These are phyloP conservation scores for Neosilurus hyrtlii DNA, from an alignment of 2,797 vertebrate genomes.

Conservation along the genomic window DNA sequence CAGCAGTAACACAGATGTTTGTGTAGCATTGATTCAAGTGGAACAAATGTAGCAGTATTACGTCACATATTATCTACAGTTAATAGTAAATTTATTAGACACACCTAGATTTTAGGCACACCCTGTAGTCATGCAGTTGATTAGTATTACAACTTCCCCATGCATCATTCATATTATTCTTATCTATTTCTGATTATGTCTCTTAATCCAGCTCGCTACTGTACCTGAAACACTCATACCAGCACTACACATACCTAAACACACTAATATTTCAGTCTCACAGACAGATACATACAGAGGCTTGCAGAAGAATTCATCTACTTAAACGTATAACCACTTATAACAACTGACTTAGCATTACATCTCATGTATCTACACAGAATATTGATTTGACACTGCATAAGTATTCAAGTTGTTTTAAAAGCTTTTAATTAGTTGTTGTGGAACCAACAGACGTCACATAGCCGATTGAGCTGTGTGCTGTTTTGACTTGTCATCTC, in stretches of 20 bases:
- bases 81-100: background rate
- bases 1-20: background rate
- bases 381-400: background rate
- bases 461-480: background rate
- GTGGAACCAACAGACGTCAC: background rate
- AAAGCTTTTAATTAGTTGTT: background rate
- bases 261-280: background rate
- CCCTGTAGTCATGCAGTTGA: background rate
- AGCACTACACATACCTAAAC: background rate
- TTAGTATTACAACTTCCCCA: background rate
- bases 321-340: background rate
- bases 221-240: background rate
- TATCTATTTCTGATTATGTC: background rate
- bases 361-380: background rate
- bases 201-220: background rate
- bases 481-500: background rate
- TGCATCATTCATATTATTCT: background rate
- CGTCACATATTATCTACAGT: background rate
- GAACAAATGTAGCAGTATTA: background rate
- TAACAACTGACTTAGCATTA: background rate
- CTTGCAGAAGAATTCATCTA: background rate
- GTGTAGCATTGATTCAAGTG: background rate
- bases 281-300: background rate
- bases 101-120: background rate
- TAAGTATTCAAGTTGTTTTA: background rate